phyloP scores from a whole-genome alignment of 2,113 vertebrate genomes.

The Parus major region DNA sequence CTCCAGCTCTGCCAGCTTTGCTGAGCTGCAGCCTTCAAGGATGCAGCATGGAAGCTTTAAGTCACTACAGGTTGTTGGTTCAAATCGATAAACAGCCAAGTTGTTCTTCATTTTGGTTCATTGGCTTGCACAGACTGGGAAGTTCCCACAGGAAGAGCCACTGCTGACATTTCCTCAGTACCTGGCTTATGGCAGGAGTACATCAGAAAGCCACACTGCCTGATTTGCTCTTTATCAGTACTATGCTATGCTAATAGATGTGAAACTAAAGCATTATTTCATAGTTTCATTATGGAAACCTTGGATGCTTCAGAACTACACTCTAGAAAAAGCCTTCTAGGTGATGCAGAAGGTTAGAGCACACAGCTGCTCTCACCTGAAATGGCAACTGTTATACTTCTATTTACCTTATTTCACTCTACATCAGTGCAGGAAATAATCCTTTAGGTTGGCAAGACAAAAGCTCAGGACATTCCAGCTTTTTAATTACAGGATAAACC shows the following conservation, averaged over 20 bases:
- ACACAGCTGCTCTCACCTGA: not conserved
- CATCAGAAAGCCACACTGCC: not conserved
- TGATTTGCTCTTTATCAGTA: not conserved
- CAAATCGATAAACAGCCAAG: not conserved
- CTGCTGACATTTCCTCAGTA: not conserved
- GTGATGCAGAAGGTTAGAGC: not conserved
- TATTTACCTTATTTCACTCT: not conserved
- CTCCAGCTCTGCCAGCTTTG: not conserved
- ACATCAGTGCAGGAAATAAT: not conserved
- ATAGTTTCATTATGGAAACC: not conserved
- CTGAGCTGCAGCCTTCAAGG: not conserved
- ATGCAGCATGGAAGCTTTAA: not conserved
- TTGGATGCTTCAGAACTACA: not conserved
- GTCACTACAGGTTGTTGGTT: not conserved
- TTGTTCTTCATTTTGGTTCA: fast-evolving
- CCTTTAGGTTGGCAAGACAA: not conserved
- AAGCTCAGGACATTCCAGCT: not conserved
- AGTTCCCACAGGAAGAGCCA: not conserved
- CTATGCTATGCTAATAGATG: not conserved
- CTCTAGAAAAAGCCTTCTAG: not conserved
- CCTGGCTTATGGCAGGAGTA: not conserved
- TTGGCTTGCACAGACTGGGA: not conserved
- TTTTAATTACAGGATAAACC: not conserved
- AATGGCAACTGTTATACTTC: not conserved
- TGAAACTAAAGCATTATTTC: not conserved